Evolutionary conservation across 2,888 invertebrate species (phyloP), one percentile per base, ranked within the genome.

Genomic region (Vanessa cardui): DNA sequence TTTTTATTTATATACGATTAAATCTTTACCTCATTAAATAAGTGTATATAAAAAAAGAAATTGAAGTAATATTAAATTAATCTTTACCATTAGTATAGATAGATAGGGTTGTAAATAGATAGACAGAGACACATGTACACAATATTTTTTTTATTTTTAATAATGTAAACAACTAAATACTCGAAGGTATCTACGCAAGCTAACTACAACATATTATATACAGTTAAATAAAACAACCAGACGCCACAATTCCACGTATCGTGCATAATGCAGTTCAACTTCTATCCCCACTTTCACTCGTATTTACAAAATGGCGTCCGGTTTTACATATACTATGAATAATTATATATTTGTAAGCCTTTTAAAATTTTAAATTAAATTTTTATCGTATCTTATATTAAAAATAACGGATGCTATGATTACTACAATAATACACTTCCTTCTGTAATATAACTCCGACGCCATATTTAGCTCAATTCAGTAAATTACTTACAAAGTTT

Each of bases 171-270:
- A 75, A 71, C 73, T 74, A 74, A 54, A 69, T 68, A 72, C 65
- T 69, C 71, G 74, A 68, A 44, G 20, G 49, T 66, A 45, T 73
- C 72, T 74, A 65, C 62, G 62, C 66, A 71, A 66, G 66, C 70
- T 70, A 71, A 62, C 61, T 72, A 69, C 66, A 64, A 54, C 52
- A 54, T 54, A 54, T 54, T 54, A 54, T 54, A 31, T 70, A 68
- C 63, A 70, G 54, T 21, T 64, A 68, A 56, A 31, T 52, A 50
- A 63, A 64, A 18, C 71, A 39, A 26, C 66, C 80, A 83, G 84
- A 84, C 88, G 88, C 85, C 83, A 73, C 92, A 92, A 92, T 92
- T 92, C 92, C 92, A 85, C 80, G 76, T 75, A 66, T 84, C 78
- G 92, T 92, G 92, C 92, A 91, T 88, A 79, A 70, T 88, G 89